phyloP scores from a whole-genome alignment of 2,113 vertebrate genomes.

The Apeltes quadracus region DNA sequence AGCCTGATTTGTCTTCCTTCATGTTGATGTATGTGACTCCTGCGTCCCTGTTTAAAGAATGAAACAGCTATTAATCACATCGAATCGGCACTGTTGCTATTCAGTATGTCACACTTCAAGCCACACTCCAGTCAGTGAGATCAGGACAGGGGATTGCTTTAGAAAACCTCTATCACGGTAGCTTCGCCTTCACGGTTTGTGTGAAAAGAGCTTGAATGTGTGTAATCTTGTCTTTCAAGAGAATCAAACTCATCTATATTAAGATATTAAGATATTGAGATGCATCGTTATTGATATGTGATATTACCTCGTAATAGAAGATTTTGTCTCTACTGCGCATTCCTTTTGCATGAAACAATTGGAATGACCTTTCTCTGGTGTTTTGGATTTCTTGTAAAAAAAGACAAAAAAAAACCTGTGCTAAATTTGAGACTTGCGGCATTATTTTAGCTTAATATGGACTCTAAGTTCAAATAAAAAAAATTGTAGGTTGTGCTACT shows the following conservation, averaged over 20 bases:
- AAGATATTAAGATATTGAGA: neutral
- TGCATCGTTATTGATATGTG: neutral
- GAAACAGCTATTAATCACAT: neutral
- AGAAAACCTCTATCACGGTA: neutral
- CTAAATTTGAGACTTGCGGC: neutral
- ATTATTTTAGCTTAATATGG: conserved; percentile 16
- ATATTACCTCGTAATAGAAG: neutral
- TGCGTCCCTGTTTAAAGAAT: neutral
- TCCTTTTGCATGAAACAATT: neutral
- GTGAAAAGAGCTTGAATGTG: neutral
- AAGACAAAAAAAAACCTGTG: neutral
- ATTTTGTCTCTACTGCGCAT: neutral
- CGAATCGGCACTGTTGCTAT: neutral
- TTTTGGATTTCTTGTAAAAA: conserved; percentile 4
- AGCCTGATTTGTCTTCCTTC: conserved; percentile 1
- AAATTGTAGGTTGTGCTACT: neutral
- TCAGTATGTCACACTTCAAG: neutral
- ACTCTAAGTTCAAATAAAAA: neutral
- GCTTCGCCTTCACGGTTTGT: neutral
- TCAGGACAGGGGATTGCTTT: neutral
- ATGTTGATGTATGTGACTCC: neutral
- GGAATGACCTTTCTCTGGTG: neutral
- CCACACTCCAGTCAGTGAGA: neutral
- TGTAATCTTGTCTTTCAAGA: neutral
- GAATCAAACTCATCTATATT: neutral